phyloP scores from a whole-genome alignment of 2,797 vertebrate species.

The Sebastes matsubarae region DNA sequence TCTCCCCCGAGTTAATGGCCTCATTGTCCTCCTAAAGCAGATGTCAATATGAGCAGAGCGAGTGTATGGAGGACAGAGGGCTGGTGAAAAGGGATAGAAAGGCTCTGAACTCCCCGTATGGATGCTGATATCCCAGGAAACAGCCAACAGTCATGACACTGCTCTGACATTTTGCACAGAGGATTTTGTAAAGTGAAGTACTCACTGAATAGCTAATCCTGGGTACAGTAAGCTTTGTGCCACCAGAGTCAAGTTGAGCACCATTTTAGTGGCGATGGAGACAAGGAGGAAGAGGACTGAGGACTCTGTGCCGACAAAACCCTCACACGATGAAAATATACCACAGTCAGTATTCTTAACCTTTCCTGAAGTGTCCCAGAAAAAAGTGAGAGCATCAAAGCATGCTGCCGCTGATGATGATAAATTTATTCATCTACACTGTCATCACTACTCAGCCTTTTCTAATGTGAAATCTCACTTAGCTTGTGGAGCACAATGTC shows the following conservation, averaged over 20 bases:
- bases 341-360: conserved; percentile 19
- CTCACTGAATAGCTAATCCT: conserved; percentile 22
- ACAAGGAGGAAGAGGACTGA: background rate
- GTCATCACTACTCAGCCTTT: conserved; percentile 26
- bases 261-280: conserved; percentile 15
- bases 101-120: conserved; percentile 16
- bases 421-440: conserved; percentile 12
- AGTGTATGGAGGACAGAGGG: conserved; percentile 19
- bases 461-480: conserved; percentile 6
- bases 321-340: conserved; percentile 17
- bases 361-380: conserved; percentile 25
- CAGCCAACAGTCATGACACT: conserved; percentile 12
- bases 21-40: conserved; percentile 34
- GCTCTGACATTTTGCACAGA: conserved; percentile 42
- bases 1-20: conserved; percentile 42
- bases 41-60: conserved; percentile 25
- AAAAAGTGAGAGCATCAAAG: conserved; percentile 44
- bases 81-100: conserved; percentile 18
- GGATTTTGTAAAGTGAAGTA: conserved; percentile 27
- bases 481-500: background rate
- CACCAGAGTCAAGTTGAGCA: conserved; percentile 17
- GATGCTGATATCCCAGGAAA: conserved; percentile 11
- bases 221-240: background rate
- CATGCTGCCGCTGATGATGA: background rate
- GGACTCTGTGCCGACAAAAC: background rate